Percentiles rank a stretch among this genome's conserved stretches.
phyloP scores from a whole-genome alignment of 2,888 invertebrate genomes.

The Epistrophella euchroma region DNA sequence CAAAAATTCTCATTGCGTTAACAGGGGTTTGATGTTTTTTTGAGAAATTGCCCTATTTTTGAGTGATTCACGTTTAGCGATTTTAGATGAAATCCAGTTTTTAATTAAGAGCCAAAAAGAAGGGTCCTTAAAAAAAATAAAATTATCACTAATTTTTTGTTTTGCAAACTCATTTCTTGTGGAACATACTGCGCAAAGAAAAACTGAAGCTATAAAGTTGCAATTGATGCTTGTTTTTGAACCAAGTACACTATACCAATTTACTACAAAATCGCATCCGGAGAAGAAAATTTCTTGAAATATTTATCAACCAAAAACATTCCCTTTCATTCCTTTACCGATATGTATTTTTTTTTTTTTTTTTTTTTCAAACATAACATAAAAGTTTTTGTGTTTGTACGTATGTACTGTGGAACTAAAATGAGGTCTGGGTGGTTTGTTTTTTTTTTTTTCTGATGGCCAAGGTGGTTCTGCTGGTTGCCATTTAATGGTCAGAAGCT shows the following conservation, averaged over 20 bases:
- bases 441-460: background rate
- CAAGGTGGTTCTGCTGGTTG: slow-evolving; percentile 17
- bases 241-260: background rate
- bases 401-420: background rate
- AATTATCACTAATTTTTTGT: background rate
- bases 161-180: background rate
- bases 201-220: slow-evolving; percentile 4
- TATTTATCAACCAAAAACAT: slow-evolving; percentile 53
- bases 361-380: background rate
- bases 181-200: background rate
- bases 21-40: too few species aligned
- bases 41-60: too few species aligned
- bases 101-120: too few species aligned
- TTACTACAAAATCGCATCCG: slow-evolving; percentile 48
- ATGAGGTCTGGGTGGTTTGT: background rate
- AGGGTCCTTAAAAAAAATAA: too few species aligned
- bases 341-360: slow-evolving; percentile 23
- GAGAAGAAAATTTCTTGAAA: slow-evolving; percentile 37
- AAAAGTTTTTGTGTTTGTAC: background rate
- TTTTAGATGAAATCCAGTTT: too few species aligned
- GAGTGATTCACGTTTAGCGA: too few species aligned
- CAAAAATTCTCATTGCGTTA: too few species aligned
- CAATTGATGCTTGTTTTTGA: background rate
- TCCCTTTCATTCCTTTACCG: slow-evolving; percentile 11
- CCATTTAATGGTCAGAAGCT: slow-evolving; percentile 62